phyloP scores from a whole-genome alignment of 2,113 vertebrate genomes.

The Abramis brama region DNA sequence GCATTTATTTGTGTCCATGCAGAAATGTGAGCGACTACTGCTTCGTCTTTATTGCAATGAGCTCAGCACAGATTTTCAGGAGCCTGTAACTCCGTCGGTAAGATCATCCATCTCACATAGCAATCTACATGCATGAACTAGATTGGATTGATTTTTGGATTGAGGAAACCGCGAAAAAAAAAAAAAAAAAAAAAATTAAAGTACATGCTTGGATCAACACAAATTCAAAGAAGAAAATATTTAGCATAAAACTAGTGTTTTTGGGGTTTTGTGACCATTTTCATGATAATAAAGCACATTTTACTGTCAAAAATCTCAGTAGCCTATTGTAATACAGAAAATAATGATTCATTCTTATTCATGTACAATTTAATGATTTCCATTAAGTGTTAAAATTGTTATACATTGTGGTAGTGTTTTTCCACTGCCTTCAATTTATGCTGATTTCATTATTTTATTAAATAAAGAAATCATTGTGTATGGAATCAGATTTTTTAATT shows the following conservation, averaged over 20 bases:
- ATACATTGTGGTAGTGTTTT: background rate
- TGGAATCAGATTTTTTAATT: background rate
- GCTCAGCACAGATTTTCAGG: constrained; percentile 95
- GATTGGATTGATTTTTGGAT: background rate
- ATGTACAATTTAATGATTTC: too few species aligned
- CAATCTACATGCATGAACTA: background rate
- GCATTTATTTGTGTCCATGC: constrained; percentile 38
- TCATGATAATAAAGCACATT: background rate
- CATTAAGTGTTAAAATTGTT: background rate
- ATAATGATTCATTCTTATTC: too few species aligned
- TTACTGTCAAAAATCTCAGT: too few species aligned
- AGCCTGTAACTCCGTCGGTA: constrained; percentile 89
- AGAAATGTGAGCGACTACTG: constrained; percentile 92
- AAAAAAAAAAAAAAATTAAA: rapidly evolving
- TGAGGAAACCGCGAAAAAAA: background rate
- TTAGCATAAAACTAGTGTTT: too few species aligned
- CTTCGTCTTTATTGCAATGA: constrained; percentile 91
- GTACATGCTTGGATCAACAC: background rate
- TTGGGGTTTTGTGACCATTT: background rate
- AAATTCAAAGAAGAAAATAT: too few species aligned
- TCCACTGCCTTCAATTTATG: background rate
- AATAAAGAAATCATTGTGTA: background rate
- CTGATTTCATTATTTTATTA: background rate
- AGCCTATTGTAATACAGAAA: too few species aligned
- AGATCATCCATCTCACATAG: constrained; percentile 54